Conservation (phyloP, 1,140 invertebrate genomes). For the Phocides pigmalion region DNA sequence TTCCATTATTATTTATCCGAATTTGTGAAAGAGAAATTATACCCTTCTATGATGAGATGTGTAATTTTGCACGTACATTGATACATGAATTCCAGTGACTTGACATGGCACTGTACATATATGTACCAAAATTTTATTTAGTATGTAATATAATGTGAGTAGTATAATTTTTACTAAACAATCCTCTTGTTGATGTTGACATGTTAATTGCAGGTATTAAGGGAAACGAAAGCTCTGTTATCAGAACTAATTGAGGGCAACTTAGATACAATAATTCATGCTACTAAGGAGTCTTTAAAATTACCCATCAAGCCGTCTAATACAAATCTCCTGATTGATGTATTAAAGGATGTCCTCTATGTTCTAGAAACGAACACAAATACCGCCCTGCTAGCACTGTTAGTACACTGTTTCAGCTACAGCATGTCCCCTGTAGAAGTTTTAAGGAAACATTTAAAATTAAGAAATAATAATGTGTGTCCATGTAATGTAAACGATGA, state of each 20-base stretch:
- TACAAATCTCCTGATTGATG: constrained; percentile 71
- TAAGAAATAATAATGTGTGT: constrained; percentile 42
- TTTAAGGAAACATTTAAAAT: constrained; percentile 58
- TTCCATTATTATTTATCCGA: too few species aligned
- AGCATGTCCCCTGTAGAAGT: constrained; percentile 55
- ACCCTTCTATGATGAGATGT: too few species aligned
- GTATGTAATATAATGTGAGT: too few species aligned
- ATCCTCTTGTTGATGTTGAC: too few species aligned
- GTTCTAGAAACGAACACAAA: constrained; percentile 75
- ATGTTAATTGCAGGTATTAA: constrained; percentile 59
- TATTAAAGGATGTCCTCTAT: constrained; percentile 73
- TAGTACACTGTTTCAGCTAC: constrained; percentile 69
- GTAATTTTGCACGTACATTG: too few species aligned
- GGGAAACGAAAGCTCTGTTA: constrained; percentile 71
- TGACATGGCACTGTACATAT: too few species aligned
- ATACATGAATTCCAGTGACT: too few species aligned
- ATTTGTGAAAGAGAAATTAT: too few species aligned
- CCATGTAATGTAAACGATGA: constrained; percentile 40
- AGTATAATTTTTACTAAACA: too few species aligned
- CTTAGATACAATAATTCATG: constrained; percentile 48
- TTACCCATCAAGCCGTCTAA: constrained; percentile 68
- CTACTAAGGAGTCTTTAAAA: constrained; percentile 56
- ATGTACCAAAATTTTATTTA: too few species aligned
- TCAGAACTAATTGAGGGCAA: constrained; percentile 63
- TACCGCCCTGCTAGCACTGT: constrained; percentile 64